Base-by-base conservation (phyloP, 2,113 vertebrate species). In the Rhinolophus ferrumequinum region DNA sequence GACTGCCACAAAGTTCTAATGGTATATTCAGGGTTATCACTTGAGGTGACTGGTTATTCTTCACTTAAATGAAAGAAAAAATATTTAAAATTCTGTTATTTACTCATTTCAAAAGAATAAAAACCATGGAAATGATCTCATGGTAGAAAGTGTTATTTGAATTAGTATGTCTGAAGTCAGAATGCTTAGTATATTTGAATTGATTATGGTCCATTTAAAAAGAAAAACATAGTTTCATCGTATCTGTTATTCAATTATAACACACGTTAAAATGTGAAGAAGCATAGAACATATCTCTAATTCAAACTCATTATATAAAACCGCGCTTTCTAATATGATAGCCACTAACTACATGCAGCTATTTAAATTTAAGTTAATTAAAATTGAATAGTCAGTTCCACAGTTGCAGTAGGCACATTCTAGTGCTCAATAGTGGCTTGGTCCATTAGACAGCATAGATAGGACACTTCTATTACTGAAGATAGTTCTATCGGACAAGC, bases 81-180 rank as follows among this genome's bases (percentile, higher is more conserved):
- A 4, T 66, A 70, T 70, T 91, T 62, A 88, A 94, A 93, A 54
- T 85, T 38, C 69, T 94, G 35, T 66, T 66, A 79, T 90, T 94
- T 88, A 16, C 10, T 73, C 38, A 95, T 90, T 89, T 93, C 24
- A 88, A 80, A 88, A 94, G 73, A 96, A 44, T 93, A 56, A 95
- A 95, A 87, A 62, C 6, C 12, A 72, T 22, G 33, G 41, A 69
- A 82, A 84, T 72, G 58, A 86, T 90, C 26, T 41, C 44, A 86
- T 10, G 4, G 77, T n/a, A 16, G 21, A 80, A 52, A 97, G 67
- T 58, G 86, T 83, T 82, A 83, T 69, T 64, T 92, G 58, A 86
- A 95, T 62, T 8, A 75, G 11, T 58, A 77, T 70, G 28, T 64
- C 60, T 64, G 28, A 92, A 67, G 7, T 87, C n/a, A 93, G 60